Evolutionary conservation across 2,888 invertebrate species (phyloP), one percentile per base, ranked within the genome.

Genomic region (Ennomos quercinarius): DNA sequence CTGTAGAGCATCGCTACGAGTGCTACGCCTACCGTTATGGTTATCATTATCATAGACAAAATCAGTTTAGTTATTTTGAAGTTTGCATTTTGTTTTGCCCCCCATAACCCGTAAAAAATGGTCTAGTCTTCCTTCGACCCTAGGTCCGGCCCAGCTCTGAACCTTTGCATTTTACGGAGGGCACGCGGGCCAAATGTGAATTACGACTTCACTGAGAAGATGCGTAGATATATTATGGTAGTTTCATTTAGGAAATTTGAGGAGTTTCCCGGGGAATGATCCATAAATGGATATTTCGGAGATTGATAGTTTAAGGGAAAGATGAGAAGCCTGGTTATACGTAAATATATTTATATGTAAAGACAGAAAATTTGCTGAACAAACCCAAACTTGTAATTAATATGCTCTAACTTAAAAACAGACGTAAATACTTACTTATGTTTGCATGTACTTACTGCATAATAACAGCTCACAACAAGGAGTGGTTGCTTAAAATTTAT

Each of bases 141-240:
- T 73, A 62, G 60, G 57, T 56, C 48, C 52, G 17, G 10, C 39
- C 43, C 58, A 49, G 58, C n/a, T 0, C n/a, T n/a, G 49, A 54
- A 61, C 61, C 68, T 69, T 71, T 70, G 72, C 72, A 69, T 70
- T 71, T 69, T 58, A 57, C 57, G 64, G 63, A 58, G 55, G 53
- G 44, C 61, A 52, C 62, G 61, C 41, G 55, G 54, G 13, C 42
- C 50, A 41, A 59, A 56, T 64, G 54, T 63, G 63, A 69, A 62
- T 59, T 58, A 61, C 57, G 54, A 45, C 58, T 56, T 56, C 52
- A 54, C 13, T 41, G 46, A 56, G 58, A 41, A 61, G 57, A 60
- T 54, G 54, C 48, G 40, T 51, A 55, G 42, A 50, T 50, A 50
- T 50, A 44, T 47, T 56, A 60, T 50, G 55, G 46, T 10, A 50